phyloP scores from a whole-genome alignment of 2,113 vertebrate genomes.

The Platichthys flesus region DNA sequence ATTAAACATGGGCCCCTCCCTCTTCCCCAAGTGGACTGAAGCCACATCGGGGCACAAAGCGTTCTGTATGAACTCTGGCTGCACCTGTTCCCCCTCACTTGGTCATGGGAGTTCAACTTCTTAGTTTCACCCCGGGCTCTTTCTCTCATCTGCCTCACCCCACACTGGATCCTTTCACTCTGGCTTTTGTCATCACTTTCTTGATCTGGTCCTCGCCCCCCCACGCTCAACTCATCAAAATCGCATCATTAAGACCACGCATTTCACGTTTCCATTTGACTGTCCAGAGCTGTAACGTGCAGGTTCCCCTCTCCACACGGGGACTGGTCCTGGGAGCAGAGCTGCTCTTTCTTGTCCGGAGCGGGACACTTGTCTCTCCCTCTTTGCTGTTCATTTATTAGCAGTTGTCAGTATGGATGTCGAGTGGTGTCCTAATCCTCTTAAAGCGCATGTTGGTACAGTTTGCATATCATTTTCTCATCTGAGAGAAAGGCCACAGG shows the following conservation, averaged over 20 bases:
- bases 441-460: slow-evolving; percentile 79
- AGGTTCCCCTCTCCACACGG: slow-evolving; percentile 2
- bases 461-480: slow-evolving; percentile 81
- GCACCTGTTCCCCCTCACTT: slow-evolving; percentile 81
- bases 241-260: slow-evolving; percentile 21
- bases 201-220: slow-evolving; percentile 47
- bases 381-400: slow-evolving; percentile 65
- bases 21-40: slow-evolving; percentile 68
- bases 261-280: slow-evolving; percentile 30
- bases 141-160: slow-evolving; percentile 45
- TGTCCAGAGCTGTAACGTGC: neutral
- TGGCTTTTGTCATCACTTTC: slow-evolving; percentile 57
- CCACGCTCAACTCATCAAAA: slow-evolving; percentile 42
- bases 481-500: slow-evolving; percentile 72
- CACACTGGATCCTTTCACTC: slow-evolving; percentile 62
- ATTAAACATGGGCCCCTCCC: slow-evolving; percentile 83
- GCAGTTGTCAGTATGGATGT: slow-evolving; percentile 75
- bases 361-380: slow-evolving; percentile 30
- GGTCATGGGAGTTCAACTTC: slow-evolving; percentile 73
- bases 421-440: slow-evolving; percentile 80
- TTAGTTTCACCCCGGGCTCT: slow-evolving; percentile 66
- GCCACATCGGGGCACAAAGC: slow-evolving; percentile 78
- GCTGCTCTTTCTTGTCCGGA: slow-evolving; percentile 27
- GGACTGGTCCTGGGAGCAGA: slow-evolving; percentile 17
- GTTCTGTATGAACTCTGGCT: slow-evolving; percentile 74